Base-by-base conservation (phyloP, 2,888 invertebrate genomes). In the Metopia argyrocephala region DNA sequence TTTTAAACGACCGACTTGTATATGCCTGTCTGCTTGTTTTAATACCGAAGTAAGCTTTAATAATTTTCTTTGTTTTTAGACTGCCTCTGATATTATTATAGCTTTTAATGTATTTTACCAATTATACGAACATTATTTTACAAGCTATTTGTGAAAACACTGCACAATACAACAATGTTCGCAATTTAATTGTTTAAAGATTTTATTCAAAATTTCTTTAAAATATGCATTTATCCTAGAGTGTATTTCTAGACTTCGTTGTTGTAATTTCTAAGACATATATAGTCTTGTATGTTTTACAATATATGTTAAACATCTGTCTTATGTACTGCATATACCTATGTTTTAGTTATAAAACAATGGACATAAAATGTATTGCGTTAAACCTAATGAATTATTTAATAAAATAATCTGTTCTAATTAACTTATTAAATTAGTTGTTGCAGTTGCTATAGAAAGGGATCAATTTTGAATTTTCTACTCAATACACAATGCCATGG, bases 321-420 rank as follows among this genome's bases (percentile, higher is more conserved):
- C 12, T 38, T 31, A 12, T 9, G 2, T 31, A 12, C 31, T 31
- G 12, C 38, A 38, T 38, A 4, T 15, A 38, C 15, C 3, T 15
- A 12, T 15, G 12, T 15, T 15, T 38, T 38, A 15, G 9, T 15
- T 38, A 38, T 38, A 38, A 38, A 38, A 38, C 38, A 38, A 31
- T 38, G 38, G 3, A 38, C 15, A 38, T 38, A 38, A 20, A 27
- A 46, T 46, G 27, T 31, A 57, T 71, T 64, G 57, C 45, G 62
- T 57, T 69, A 38, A 20, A 57, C 50, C 28, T 74, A 79, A 69
- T 74, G 74, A 79, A 74, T 69, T 64, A 79, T 69, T 69, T 74
- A 79, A 64, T 62, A 52, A 28, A 64, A 69, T 74, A 69, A 74
- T 79, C 64, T 38, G 64, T 69, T 66, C 68, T 74, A 69, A 78